phyloP scores from a whole-genome alignment of 1,140 invertebrate genomes.

The Cyclina sinensis region DNA sequence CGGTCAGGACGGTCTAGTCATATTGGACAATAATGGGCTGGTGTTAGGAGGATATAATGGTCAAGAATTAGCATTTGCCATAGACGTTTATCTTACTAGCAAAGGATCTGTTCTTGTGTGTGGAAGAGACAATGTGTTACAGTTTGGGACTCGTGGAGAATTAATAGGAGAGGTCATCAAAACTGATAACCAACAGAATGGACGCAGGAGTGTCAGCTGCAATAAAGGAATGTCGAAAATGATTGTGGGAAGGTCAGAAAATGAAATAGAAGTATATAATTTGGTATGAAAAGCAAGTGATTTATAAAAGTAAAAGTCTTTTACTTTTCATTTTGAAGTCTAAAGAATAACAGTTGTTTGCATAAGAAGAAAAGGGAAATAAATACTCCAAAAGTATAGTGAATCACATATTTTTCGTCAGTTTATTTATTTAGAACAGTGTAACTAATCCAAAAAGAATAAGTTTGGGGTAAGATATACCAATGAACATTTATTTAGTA shows the following conservation, averaged over 20 bases:
- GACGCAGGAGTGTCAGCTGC: background rate
- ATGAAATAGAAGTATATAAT: no score
- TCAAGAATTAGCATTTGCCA: background rate
- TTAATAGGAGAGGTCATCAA: background rate
- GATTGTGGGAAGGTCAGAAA: background rate
- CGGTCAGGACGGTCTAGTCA: background rate
- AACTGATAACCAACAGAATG: background rate
- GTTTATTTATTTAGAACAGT: no score
- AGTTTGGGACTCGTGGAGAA: background rate
- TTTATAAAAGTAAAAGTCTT: no score
- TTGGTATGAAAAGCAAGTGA: no score
- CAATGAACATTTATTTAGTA: no score
- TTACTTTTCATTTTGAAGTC: no score
- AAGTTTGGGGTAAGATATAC: no score
- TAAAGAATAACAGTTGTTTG: no score
- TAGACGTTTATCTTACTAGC: background rate
- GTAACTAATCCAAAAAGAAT: no score
- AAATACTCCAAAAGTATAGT: no score
- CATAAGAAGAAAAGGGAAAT: no score
- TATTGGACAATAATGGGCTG: background rate
- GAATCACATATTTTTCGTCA: no score
- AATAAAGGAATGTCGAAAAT: background rate
- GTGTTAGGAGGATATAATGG: background rate
- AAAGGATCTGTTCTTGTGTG: background rate
- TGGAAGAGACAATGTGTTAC: background rate